Base-by-base conservation (phyloP, 2,797 vertebrate genomes). In the Novumbra hubbsi region DNA sequence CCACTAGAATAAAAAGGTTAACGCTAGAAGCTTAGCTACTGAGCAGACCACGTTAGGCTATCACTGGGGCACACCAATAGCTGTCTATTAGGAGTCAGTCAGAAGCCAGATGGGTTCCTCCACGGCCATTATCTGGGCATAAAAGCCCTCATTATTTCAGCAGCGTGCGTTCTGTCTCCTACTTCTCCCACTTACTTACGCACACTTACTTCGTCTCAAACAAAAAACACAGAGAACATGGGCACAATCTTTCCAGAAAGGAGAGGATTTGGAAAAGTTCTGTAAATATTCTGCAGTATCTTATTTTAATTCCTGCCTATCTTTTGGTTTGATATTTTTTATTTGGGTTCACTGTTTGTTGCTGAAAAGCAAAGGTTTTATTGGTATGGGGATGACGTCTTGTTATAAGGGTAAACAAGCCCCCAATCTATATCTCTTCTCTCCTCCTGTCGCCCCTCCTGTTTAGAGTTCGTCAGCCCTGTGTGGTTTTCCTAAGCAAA, bases 91-190 rank as follows among this genome's bases (percentile, higher is more conserved):
- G 50, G 27, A 32, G 21, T 75, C 75, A 72, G 70, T 77, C 55
- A 70, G 27, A 38, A 38, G 75, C 32, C 72, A 34, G 79, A 66
- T 70, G 70, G 66, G 50, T 71, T 65, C 72, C 12, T 38, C 65
- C 50, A 70, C 69, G 78, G 77, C 71, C 76, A 77, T 80, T 85
- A 81, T 76, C 76, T 73, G 71, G 24, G 67, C 60, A 66, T 27
- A 63, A 81, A 71, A 81, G 70, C 73, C 45, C 62, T 85, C 82
- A 84, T 87, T 84, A 85, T 82, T 81, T 78, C 82, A 78, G 67
- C 71, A 30, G 38, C 19, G 66, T 57, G 68, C 69, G 32, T 69
- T 73, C 70, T 60, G 49, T 48, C 50, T 67, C 60, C 66, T 55
- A 65, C 60, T 41, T 24, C 15, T 67, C 62, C 57, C 38, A 3